Conservation (phyloP, 2,797 vertebrate genomes). For the Phataginus tetradactyla region DNA sequence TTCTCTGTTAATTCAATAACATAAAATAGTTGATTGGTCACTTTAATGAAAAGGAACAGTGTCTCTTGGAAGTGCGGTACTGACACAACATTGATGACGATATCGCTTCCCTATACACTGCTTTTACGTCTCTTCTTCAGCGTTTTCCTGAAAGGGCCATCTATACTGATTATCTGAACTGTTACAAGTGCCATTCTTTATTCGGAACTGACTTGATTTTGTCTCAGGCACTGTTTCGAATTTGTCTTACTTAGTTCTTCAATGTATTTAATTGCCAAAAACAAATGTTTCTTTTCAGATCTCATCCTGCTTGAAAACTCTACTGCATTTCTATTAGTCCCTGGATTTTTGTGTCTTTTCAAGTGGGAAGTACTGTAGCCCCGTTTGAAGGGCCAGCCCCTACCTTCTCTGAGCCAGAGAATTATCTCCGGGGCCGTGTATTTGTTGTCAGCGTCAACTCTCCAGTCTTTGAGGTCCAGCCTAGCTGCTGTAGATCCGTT, state of each 20-base stretch:
- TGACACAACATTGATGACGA: not conserved
- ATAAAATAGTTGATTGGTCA: not conserved
- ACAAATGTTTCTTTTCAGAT: not conserved
- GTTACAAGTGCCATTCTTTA: not conserved
- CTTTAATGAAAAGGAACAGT: not conserved
- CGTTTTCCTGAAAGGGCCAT: not conserved
- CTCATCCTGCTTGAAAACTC: not conserved
- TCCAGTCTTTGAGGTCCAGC: not conserved
- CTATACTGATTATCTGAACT: not conserved
- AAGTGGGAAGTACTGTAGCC: not conserved
- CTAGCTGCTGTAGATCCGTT: not conserved
- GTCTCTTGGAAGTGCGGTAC: not conserved
- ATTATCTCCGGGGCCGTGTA: not conserved
- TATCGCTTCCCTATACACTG: not conserved
- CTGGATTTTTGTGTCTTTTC: not conserved
- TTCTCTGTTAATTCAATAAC: not conserved
- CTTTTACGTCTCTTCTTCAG: not conserved
- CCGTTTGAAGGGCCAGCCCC: not conserved
- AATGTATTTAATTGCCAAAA: conserved; percentile 15
- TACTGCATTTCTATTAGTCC: not conserved
- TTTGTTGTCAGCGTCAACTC: not conserved
- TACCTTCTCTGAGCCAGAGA: not conserved
- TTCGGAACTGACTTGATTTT: not conserved
- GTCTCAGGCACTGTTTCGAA: not conserved
- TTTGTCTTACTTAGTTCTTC: conserved; percentile 21